Evolutionary conservation across 2,797 vertebrate genomes (phyloP), one percentile per base, ranked within the genome.

Genomic region (Sebastes baramenuke): DNA sequence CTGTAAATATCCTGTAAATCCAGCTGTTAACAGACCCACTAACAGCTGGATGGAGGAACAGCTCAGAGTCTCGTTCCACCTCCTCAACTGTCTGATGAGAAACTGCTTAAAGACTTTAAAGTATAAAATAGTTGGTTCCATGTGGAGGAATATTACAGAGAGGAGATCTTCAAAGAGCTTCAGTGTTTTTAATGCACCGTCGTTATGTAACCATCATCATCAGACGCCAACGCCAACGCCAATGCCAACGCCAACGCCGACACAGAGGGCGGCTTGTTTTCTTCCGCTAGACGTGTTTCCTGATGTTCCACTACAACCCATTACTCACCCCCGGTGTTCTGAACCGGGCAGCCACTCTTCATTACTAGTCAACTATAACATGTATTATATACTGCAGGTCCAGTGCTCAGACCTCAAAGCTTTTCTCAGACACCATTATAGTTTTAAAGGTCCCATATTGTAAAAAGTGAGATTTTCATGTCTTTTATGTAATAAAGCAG

Each of bases 261-360:
- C 76, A 78, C 71, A 81, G 55, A 73, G 29, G 66, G 81, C 64
- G 12, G 66, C 64, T 82, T 81, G 83, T 90, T 84, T 82, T 82
- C 30, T 13, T 22, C 77, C 13, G 24, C 66, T 25, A 54, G 75
- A 91, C 78, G 20, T 66, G 73, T 77, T 80, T 75, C 59, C 73
- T 75, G 67, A 87, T 78, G 61, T 83, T 82, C 73, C 77, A 38
- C 65, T 9, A 67, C 77, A 59, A 34, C 22, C 12, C 36, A 18
- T 84, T 67, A 79, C 75, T 81, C 77, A 59, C 4, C 54, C 20
- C 25, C 27, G 5, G 2, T n/a, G 10, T 3, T 11, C n/a, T 25
- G 7, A 3, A 9, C 54, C 2, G 4, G n/a, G 10, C 3, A 34
- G 20, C 2, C 71, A 13, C 32, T 55, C 54, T 8, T 67, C 30